phyloP scores from a whole-genome alignment of 2,113 vertebrate species.

The Erythrocercus mccallii region DNA sequence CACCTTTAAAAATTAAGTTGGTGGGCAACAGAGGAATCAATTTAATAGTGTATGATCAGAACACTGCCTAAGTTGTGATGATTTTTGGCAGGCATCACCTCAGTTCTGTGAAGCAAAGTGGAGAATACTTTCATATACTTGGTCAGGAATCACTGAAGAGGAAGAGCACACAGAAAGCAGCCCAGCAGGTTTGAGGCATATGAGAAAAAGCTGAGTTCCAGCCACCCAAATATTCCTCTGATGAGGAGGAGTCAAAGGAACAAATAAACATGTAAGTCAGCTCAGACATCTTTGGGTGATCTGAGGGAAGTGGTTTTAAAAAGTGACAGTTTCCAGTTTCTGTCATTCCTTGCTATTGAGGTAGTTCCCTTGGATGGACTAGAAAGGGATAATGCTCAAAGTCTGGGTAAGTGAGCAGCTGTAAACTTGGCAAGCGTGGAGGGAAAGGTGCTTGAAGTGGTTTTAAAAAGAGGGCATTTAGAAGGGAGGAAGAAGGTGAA shows the following conservation, averaged over 20 bases:
- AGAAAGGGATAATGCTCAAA: neutral
- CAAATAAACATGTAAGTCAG: conserved; percentile 14
- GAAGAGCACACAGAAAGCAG: neutral
- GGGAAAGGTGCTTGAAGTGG: neutral
- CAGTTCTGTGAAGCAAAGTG: conserved; percentile 65
- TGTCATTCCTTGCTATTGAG: neutral
- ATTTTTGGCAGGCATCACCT: conserved; percentile 65
- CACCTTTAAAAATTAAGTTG: neutral
- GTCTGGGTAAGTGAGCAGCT: neutral
- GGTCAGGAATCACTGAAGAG: conserved; percentile 62
- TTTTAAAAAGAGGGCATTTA: neutral
- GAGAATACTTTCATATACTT: conserved; percentile 66
- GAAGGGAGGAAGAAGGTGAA: neutral
- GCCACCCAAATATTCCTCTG: conserved; percentile 5
- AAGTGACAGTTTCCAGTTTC: neutral
- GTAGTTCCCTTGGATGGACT: neutral
- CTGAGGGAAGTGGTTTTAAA: neutral
- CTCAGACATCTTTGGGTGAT: neutral
- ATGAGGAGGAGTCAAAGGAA: neutral
- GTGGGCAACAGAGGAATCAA: neutral
- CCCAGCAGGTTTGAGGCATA: neutral
- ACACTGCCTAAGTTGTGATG: neutral
- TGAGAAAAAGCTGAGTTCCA: conserved; percentile 26
- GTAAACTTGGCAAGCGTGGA: neutral
- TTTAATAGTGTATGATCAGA: neutral